Base-by-base conservation (phyloP, 2,797 vertebrate genomes). In the Tokudaia tokunoshimensis region DNA sequence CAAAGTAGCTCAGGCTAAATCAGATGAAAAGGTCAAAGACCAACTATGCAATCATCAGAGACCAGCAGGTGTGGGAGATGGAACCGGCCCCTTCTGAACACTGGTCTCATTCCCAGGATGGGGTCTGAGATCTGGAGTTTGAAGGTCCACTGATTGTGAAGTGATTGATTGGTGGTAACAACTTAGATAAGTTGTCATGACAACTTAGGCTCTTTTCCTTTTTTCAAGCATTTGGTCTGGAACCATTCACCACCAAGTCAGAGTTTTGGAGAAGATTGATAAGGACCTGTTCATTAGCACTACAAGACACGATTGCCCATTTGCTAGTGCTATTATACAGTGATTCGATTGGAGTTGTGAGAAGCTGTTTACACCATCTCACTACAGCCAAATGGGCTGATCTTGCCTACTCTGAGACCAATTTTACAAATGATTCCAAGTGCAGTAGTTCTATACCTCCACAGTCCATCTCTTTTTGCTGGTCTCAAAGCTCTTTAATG, bases 1-100 rank as follows among this genome's bases (percentile, higher is more conserved):
- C 82, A 94, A 80, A 91, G 74, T 10, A 86, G 52, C 91, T 96
- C 85, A 86, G 61, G 44, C 24, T 61, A 83, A 95, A 50, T 86
- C 59, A 61, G 50, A 93, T 47, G 72, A 92, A 91, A 96, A 97
- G 86, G 70, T 95, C 96, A 93, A 12, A 57, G 52, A 47, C 61
- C 79, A 91, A 85, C 41, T 59, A 26, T 34, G 79, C 14, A 14
- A 26, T 65, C 65, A n/a, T 72, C 47, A 6, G 84, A 90, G 87
- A 81, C 8, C 13, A 1, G n/a, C 11, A 0, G 37, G 20, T 65
- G 17, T n/a, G 65, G 26, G 29, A 37, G 4, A 24, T 0, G 0
- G 67, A 79, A 5, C 1, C 0, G 6, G 50, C 47, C 15, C 41
- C 37, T 20, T 34, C 29, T 20, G 26, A 75, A 15, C n/a, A 8